These are phyloP conservation scores for Hanleya hanleyi DNA, from an alignment of 2,888 invertebrate genomes.

Conservation along the genomic window DNA sequence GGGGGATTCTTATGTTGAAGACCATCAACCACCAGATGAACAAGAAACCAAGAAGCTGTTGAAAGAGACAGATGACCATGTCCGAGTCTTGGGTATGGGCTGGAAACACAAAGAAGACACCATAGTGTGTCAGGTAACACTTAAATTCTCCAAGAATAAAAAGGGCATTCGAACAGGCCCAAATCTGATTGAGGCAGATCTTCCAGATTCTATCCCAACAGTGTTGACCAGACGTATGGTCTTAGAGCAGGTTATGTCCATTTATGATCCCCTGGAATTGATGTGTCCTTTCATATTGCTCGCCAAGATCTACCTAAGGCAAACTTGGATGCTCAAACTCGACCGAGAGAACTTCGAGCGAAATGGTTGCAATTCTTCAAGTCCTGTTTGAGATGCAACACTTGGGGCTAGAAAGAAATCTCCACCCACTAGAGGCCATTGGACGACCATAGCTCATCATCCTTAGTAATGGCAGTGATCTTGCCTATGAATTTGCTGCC, in stretches of 20 bases:
- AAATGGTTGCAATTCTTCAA: conserved; percentile 11
- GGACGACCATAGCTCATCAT: conserved; percentile 2
- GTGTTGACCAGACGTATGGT: background rate
- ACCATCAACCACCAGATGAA: background rate
- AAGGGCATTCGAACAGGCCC: background rate
- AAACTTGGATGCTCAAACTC: conserved; percentile 13
- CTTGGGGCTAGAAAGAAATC: background rate
- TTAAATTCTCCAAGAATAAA: conserved; percentile 9
- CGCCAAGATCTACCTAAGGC: conserved; percentile 11
- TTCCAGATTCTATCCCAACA: background rate
- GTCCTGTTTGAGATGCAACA: conserved; percentile 1
- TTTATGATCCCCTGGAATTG: conserved; percentile 9
- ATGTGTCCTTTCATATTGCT: conserved; percentile 4
- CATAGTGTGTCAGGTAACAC: conserved; percentile 4
- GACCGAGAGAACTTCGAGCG: conserved; percentile 3
- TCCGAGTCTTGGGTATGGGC: background rate
- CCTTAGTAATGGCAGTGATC: background rate
- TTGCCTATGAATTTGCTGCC: background rate
- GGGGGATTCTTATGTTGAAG: background rate
- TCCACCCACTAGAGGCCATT: background rate
- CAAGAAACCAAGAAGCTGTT: background rate
- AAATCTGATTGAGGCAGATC: background rate
- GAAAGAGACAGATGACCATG: background rate
- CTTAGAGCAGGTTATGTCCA: background rate
- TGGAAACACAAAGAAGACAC: conserved; percentile 4